Evolutionary conservation across 2,113 vertebrate genomes (phyloP).

Genomic region (Merops nubicus): DNA sequence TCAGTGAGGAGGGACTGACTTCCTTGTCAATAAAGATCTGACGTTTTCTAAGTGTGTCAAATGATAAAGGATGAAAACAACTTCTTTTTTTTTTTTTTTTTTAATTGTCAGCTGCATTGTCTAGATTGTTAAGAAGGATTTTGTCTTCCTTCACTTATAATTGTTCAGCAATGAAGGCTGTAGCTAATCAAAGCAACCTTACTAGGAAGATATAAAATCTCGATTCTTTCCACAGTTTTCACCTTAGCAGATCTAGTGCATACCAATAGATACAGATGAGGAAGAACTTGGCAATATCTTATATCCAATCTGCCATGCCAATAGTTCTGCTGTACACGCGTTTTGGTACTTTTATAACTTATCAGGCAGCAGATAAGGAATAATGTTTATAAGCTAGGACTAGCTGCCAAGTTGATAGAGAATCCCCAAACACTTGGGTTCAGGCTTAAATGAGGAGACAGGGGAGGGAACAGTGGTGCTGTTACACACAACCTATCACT

Average conservation of each 20-base stretch:
- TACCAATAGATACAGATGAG: conserved; percentile 22
- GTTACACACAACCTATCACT: background rate
- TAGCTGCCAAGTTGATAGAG: conserved; percentile 69
- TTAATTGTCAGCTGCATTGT: background rate
- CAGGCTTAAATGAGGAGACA: conserved; percentile 42
- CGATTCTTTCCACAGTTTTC: conserved; percentile 52
- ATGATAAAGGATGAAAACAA: background rate
- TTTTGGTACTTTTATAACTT: conserved; percentile 66
- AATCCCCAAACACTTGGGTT: conserved; percentile 52
- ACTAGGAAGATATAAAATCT: conserved; percentile 62
- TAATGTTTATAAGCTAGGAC: conserved; percentile 59
- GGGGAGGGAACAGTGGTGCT: background rate
- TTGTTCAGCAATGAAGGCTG: conserved; percentile 16
- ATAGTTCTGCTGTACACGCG: conserved; percentile 34
- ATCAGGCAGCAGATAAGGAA: conserved; percentile 65
- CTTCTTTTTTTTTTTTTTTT: too few species aligned
- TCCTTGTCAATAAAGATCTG: background rate
- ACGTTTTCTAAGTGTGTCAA: background rate
- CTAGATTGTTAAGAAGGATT: background rate
- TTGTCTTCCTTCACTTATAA: conserved; percentile 20
- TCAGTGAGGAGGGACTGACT: background rate
- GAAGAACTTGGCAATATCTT: conserved; percentile 56
- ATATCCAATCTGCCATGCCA: conserved; percentile 55
- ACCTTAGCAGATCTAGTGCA: conserved; percentile 49
- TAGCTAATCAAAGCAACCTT: conserved; percentile 42